Evolutionary conservation across 92 coral and sea anemone species (phyloP), one percentile per base, ranked within the genome.

Genomic region (Phenganax stokvisi): DNA sequence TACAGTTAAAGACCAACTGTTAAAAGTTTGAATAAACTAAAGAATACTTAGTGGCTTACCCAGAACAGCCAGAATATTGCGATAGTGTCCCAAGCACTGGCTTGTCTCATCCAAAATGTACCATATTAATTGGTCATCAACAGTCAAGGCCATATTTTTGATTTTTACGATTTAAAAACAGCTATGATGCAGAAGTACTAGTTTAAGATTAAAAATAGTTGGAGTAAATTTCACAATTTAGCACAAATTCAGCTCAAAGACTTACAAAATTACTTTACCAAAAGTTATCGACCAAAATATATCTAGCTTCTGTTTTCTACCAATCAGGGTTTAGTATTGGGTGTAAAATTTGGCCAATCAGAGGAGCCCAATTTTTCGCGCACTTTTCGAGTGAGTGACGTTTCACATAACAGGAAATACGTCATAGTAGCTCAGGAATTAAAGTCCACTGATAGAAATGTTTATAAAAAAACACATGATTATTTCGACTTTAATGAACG

Each of bases 41-140:
- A 17, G 31, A 12, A 12, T 3, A 65, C 10, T 65, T 17, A 65
- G 31, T 65, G 31, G 15, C 7, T 65, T 83, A 87, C 89, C 89
- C 72, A 87, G 68, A 54, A 87, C 67, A 52, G 88, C 88, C 17
- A 85, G 81, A 58, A 85, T 67, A 65, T 85, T 85, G 7, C 88
- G 75, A 70, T 78, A 78, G n/a, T 74, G 67, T 9, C 84, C 87
- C 56, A 85, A 62, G 30, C 51, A 78, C 17, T 12, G 56, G 57
- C 53, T 59, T n/a, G 80, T 51, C 28, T 80, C 83, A 25, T 71
- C 88, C 37, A 80, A 30, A 11, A 82, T 54, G 57, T 79, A 70
- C 79, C 79, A 85, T 56, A 71, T 47, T 6, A 57, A 54, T 66
- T 71, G 70, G 56, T 25, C 58, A 53, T 74, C 83, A 3, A 71